Percentiles rank a stretch among this genome's conserved stretches.
Evolutionary conservation across 2,797 vertebrate genomes (phyloP).

Genomic region (Ispidina picta): DNA sequence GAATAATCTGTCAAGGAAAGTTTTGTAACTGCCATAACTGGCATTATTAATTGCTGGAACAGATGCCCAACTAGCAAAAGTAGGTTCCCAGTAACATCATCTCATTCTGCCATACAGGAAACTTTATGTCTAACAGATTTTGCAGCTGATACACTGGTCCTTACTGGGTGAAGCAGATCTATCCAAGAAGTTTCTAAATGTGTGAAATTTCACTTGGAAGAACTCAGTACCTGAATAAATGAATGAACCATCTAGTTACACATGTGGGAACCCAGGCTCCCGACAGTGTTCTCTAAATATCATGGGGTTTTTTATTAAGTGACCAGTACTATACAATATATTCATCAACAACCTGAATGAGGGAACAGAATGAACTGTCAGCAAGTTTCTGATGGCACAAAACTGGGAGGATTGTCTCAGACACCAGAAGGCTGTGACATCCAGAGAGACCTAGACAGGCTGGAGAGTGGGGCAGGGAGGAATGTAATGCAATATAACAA

Average conservation of each 20-base stretch:
- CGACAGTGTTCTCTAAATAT: neutral
- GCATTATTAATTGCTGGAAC: slow-evolving; percentile 20
- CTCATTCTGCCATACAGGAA: neutral
- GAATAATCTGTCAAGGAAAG: slow-evolving; percentile 21
- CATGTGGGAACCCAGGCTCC: neutral
- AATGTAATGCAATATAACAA: no score
- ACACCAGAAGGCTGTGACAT: no score
- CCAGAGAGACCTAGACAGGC: no score
- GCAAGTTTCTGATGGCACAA: no score
- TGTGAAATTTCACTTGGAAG: neutral
- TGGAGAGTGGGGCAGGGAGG: no score
- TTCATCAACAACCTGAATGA: no score
- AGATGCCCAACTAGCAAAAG: neutral
- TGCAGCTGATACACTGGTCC: neutral
- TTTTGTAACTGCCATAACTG: slow-evolving; percentile 35
- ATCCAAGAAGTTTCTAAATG: neutral
- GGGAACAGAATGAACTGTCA: no score
- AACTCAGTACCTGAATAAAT: neutral
- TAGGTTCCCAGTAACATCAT: neutral
- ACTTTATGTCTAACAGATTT: neutral
- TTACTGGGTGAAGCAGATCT: neutral
- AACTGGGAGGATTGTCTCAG: no score
- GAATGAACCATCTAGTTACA: neutral
- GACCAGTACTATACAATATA: no score
- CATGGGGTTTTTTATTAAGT: neutral